Evolutionary conservation across 2,797 vertebrate genomes (phyloP), one percentile per base, ranked within the genome.

Genomic region (Lycodopsis pacificus): DNA sequence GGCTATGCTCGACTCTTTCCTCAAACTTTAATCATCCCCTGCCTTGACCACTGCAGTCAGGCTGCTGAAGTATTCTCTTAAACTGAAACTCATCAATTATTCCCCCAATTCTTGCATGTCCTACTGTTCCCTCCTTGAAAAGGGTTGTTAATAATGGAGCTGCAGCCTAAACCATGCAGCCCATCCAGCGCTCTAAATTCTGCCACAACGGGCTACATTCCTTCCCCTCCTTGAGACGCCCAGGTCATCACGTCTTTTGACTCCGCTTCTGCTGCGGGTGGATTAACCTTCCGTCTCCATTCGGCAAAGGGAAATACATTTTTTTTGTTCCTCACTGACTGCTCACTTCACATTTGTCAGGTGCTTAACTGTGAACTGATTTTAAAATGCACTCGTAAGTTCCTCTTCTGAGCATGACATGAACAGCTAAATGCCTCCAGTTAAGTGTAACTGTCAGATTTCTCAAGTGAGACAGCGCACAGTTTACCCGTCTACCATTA

Each of bases 21-120:
- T 88, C 48, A 81, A 90, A 80, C 54, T 80, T 80, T 66, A 71
- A 86, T 84, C 71, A 69, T 27, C 54, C 30, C 27, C 53, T 2
- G 5, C 36, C 62, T 73, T 7, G 38, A 87, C 56, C 74, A 56
- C 27, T 36, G 49, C 36, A 76, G 40, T 56, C 36, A 46, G 17
- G 27, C 46, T 57, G 27, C 73, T 34, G 27, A 72, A 81, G 72
- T 72, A 71, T 82, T 74, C 76, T 44, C 64, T 73, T 15, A 11
- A 75, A 73, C 13, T 36, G 6, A 69, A 69, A 70, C 30, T 84
- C 51, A 46, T 57, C 46, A 36, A 59, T 27, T 10, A 67, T 57
- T 36, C 62, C 27, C 17, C 34, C 17, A 40, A 36, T 51, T 65
- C 20, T 25, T 51, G 14, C 59, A 49, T 56, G 25, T 67, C 22